phyloP scores from a whole-genome alignment of 2,113 vertebrate genomes.

The Heteronetta atricapilla region DNA sequence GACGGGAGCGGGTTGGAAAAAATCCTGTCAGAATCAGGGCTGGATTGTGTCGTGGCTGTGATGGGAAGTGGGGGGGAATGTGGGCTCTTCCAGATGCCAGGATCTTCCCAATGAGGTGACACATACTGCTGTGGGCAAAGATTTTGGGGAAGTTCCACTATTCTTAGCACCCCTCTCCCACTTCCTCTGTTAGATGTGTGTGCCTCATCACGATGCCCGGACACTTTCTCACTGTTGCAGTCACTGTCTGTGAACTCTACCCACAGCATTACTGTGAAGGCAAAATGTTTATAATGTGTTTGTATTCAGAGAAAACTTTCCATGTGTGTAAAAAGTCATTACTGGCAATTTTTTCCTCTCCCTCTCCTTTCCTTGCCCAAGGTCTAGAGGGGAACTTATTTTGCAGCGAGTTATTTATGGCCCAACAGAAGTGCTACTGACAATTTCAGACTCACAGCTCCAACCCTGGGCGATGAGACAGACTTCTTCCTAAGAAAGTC shows the following conservation, averaged over 20 bases:
- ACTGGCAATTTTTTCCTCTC: neutral
- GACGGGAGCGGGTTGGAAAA: neutral
- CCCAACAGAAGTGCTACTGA: neutral
- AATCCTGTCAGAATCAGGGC: neutral
- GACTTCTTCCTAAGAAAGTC: neutral
- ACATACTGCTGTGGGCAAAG: slow-evolving; percentile 19
- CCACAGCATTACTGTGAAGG: neutral
- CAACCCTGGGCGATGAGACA: neutral
- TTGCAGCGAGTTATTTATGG: neutral
- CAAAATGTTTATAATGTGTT: neutral
- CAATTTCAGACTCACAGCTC: slow-evolving; percentile 18
- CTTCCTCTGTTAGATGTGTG: neutral
- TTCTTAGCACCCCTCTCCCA: slow-evolving; percentile 10
- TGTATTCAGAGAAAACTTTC: slow-evolving; percentile 1
- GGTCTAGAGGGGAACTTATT: neutral
- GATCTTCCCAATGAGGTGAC: slow-evolving; percentile 26
- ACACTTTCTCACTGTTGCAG: neutral
- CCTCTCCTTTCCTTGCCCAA: neutral
- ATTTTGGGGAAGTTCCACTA: slow-evolving; percentile 35
- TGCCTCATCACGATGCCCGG: neutral
- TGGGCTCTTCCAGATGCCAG: neutral
- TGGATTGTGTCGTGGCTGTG: neutral
- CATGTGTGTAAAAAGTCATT: neutral
- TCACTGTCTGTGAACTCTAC: slow-evolving; percentile 30
- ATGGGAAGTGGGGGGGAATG: neutral